phyloP scores from a whole-genome alignment of 2,113 vertebrate species.

The Coreoperca whiteheadi region DNA sequence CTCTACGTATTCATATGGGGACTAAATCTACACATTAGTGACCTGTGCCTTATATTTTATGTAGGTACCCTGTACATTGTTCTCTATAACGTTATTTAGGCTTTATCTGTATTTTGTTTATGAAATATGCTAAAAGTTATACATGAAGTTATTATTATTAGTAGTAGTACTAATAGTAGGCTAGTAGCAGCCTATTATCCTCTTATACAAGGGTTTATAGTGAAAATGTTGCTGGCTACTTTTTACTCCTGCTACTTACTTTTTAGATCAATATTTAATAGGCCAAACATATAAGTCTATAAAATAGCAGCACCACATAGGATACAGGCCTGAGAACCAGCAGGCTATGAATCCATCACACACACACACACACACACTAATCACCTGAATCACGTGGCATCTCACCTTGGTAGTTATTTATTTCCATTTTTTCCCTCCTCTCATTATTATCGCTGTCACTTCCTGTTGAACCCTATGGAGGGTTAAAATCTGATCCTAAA shows the following conservation, averaged over 20 bases:
- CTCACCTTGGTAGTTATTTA: conserved; percentile 50
- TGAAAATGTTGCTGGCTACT: background rate
- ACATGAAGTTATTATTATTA: no score
- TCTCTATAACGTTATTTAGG: no score
- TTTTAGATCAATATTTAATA: background rate
- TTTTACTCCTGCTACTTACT: background rate
- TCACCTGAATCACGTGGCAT: background rate
- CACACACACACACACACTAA: background rate
- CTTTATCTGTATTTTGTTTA: no score
- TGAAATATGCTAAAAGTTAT: no score
- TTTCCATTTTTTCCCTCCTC: conserved; percentile 18
- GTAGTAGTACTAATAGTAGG: no score
- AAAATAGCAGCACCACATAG: no score
- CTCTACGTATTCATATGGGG: background rate
- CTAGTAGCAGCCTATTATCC: no score
- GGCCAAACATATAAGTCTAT: background rate
- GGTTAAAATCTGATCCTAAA: background rate
- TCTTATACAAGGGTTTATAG: background rate
- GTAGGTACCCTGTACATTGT: no score
- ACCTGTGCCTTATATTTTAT: background rate
- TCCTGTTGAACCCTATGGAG: conserved; percentile 4
- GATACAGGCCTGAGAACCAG: background rate
- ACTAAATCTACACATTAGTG: background rate
- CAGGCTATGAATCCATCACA: background rate
- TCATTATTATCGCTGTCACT: conserved; percentile 2